Evolutionary conservation across 1,140 invertebrate genomes (phyloP).

Genomic region (Rhyacophila brunnea): DNA sequence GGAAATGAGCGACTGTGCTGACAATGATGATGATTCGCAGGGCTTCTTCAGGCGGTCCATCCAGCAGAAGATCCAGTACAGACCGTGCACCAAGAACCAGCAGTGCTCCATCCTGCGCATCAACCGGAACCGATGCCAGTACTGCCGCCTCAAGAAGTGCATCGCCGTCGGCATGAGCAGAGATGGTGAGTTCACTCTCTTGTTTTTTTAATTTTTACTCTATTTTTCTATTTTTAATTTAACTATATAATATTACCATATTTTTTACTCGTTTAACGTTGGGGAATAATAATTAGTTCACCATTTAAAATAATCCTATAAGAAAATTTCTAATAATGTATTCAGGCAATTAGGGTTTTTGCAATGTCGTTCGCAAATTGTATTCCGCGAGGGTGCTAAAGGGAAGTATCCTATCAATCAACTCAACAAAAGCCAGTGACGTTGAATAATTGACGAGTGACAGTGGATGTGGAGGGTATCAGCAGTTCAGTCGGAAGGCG

Average conservation of each 20-base stretch:
- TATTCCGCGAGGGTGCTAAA: not conserved
- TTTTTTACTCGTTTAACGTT: too few species aligned
- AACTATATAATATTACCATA: too few species aligned
- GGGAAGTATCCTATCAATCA: constrained; percentile 4
- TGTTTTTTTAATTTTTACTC: not conserved
- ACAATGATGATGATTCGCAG: constrained; percentile 68
- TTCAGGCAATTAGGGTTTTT: too few species aligned
- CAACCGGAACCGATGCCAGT: constrained; percentile 96
- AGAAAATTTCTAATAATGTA: too few species aligned
- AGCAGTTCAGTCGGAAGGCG: not conserved
- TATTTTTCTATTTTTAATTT: too few species aligned
- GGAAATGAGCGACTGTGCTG: constrained; percentile 52
- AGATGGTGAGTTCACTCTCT: constrained; percentile 77
- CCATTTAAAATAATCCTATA: too few species aligned
- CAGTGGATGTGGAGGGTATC: not conserved
- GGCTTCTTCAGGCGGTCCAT: constrained; percentile 87
- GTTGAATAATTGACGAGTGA: constrained; percentile 14
- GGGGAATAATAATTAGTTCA: too few species aligned
- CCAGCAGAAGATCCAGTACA: constrained; percentile 97
- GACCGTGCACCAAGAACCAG: constrained; percentile 96
- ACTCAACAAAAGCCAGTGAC: not conserved
- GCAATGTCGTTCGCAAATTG: too few species aligned
- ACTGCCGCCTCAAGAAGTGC: constrained; percentile 96
- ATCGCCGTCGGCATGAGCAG: constrained; percentile 97
- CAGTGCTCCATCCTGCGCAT: constrained; percentile 95